These are phyloP conservation scores for Halisarca cf. caerulea DNA, from an alignment of 37 sponge, comb jelly and placozoan species.

Conservation along the genomic window DNA sequence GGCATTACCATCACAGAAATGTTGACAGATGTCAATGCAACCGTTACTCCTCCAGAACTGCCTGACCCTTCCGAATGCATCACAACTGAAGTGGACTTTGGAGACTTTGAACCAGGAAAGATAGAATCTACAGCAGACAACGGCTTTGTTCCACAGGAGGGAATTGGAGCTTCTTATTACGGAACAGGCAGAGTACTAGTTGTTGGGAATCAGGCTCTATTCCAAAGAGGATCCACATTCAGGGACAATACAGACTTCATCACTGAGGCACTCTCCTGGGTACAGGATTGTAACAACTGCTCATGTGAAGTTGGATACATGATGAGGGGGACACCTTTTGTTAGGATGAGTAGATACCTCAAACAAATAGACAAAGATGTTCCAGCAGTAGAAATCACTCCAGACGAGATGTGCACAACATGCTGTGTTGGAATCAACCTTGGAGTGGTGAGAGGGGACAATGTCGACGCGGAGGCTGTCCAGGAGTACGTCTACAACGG, in stretches of 20 bases:
- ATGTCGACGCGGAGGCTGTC: neutral
- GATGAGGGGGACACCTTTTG: neutral
- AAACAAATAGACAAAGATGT: neutral
- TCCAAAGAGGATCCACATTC: neutral
- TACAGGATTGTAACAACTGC: neutral
- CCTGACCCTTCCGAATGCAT: neutral
- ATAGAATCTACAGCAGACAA: neutral
- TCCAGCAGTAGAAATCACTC: neutral
- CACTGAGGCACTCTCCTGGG: neutral
- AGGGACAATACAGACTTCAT: neutral
- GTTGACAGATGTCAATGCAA: no score
- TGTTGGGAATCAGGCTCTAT: neutral
- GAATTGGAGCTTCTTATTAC: neutral
- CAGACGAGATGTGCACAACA: neutral
- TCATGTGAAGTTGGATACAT: neutral
- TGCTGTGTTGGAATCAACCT: conserved; percentile 5
- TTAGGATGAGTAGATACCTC: neutral
- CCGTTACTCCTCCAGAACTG: no score
- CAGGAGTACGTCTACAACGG: neutral
- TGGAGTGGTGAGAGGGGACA: neutral
- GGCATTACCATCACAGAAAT: neutral
- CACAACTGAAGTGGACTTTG: neutral
- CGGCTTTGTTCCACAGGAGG: neutral
- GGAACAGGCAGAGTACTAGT: neutral
- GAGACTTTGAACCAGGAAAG: neutral